Evolutionary conservation across 2,797 vertebrate species (phyloP).

Genomic region (Orientallactaga sibirica): DNA sequence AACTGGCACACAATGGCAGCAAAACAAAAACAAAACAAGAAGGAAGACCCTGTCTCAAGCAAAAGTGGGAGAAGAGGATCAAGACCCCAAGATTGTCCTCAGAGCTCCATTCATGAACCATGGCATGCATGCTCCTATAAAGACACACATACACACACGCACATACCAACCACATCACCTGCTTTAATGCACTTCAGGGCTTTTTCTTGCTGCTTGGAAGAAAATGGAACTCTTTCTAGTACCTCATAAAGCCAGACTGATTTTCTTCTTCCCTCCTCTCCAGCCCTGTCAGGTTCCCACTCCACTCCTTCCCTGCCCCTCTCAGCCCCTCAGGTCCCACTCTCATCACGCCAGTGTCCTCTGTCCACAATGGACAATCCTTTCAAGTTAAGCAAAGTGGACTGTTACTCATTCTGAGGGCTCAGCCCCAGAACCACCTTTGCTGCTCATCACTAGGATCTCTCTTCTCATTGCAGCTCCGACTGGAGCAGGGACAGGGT

Average conservation of each 20-base stretch:
- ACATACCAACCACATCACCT: background rate
- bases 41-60: no score
- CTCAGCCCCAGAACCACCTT: background rate
- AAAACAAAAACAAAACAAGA: no score
- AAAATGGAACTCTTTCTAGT: background rate
- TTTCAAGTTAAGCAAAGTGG: background rate
- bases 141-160: background rate
- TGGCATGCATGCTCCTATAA: no score
- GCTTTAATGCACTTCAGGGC: background rate
- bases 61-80: no score
- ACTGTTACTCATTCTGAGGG: background rate
- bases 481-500: background rate
- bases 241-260: background rate
- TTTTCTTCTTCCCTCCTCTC: background rate
- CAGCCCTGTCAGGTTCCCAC: background rate
- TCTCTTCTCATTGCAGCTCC: background rate
- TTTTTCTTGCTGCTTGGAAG: background rate
- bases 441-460: background rate
- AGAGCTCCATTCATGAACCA: no score
- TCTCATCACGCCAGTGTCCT: background rate
- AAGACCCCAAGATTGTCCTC: no score
- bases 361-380: background rate
- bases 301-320: background rate
- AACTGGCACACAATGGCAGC: no score
- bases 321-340: no score